A percentile compares a stretch with the other conserved stretches of the same genome.
Conservation (phyloP, 2,888 invertebrate species). For the Caradrina kadenii region DNA sequence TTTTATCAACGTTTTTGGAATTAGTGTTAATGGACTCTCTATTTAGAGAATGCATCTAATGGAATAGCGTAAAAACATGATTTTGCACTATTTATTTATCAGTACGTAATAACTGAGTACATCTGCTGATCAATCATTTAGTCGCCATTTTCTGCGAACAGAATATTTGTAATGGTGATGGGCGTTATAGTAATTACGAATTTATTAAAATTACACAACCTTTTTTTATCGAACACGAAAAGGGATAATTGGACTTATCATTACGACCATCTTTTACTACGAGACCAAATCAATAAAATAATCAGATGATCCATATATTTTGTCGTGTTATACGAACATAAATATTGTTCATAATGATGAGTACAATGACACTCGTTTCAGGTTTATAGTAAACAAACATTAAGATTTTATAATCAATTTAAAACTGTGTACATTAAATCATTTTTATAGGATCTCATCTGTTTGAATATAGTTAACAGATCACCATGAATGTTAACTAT, state of each 20-base stretch:
- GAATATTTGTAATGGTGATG: background rate
- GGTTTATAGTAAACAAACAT: too few species aligned
- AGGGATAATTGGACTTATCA: too few species aligned
- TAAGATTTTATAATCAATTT: too few species aligned
- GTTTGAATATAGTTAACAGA: background rate
- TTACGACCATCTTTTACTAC: too few species aligned
- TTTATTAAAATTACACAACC: background rate
- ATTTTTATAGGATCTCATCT: background rate
- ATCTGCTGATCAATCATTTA: slow-evolving; percentile 3
- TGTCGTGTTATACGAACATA: too few species aligned
- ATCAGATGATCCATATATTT: too few species aligned
- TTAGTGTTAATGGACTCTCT: background rate
- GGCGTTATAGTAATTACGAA: background rate
- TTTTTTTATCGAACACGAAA: too few species aligned
- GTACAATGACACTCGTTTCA: too few species aligned
- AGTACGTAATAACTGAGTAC: background rate
- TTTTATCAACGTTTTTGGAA: background rate
- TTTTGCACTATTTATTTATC: background rate
- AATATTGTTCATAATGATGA: too few species aligned
- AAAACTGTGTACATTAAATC: too few species aligned
- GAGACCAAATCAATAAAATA: too few species aligned
- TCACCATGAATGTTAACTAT: slow-evolving; percentile 11
- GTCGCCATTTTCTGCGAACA: background rate
- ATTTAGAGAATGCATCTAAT: background rate
- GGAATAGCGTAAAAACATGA: background rate